These are phyloP conservation scores for Dione vanillae DNA, from an alignment of 2,888 invertebrate genomes.

Conservation along the genomic window DNA sequence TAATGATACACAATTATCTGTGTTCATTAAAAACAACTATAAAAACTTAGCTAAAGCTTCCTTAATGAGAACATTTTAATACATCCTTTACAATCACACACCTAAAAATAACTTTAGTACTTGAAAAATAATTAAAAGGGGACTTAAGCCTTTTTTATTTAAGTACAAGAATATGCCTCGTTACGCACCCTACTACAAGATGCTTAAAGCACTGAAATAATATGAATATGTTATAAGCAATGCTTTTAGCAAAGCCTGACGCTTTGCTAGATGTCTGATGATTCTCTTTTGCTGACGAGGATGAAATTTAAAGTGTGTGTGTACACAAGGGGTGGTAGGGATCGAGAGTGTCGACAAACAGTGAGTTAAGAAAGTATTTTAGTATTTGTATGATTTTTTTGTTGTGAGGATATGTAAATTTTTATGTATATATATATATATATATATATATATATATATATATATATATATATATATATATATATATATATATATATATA, in stretches of 20 bases:
- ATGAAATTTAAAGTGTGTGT: conserved; percentile 34
- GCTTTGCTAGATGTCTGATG: conserved; percentile 30
- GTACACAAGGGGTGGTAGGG: conserved; percentile 36
- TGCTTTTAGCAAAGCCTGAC: conserved; percentile 26
- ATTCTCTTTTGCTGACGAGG: conserved; percentile 23
- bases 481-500: too few relatives aligned
- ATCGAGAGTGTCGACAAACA: conserved; percentile 63
- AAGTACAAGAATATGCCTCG: conserved; percentile 32
- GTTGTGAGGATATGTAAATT: conserved; percentile 56
- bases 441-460: too few relatives aligned
- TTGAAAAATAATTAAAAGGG: conserved; percentile 29
- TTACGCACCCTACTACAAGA: conserved; percentile 33
- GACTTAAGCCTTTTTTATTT: conserved; percentile 25
- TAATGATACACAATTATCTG: not conserved
- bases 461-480: too few relatives aligned
- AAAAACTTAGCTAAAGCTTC: conserved; percentile 3
- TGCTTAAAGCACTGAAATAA: conserved; percentile 22
- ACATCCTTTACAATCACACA: not conserved
- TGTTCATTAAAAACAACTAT: not conserved
- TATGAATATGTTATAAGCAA: conserved; percentile 32
- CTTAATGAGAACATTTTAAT: conserved; percentile 20
- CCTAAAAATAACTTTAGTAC: conserved; percentile 27
- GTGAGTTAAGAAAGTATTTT: conserved; percentile 56
- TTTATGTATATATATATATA: too few relatives aligned
- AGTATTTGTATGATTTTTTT: conserved; percentile 54